Evolutionary conservation across 2,888 invertebrate genomes (phyloP), one percentile per base, ranked within the genome.

Genomic region (Isotomurus palustris): DNA sequence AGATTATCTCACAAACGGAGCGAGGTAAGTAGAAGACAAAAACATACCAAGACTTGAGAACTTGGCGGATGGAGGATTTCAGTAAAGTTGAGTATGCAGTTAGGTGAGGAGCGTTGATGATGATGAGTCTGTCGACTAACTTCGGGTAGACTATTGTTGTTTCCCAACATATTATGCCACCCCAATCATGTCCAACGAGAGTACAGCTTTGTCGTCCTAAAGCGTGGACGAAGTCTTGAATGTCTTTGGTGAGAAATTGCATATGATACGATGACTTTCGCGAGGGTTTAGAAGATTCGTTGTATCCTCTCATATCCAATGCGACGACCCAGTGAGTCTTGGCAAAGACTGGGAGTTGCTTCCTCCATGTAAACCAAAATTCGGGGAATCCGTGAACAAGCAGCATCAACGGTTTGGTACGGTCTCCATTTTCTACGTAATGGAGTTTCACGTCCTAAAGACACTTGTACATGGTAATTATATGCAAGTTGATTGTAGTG

Each of bases 361-460:
- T 78, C 54, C 86, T 76, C 86, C 86, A 87, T 0, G 84, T 83
- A 73, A 83, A 87, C 87, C 87, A 87, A 72, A 85, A 86, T 72
- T 87, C 87, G 0, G 87, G 87, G 71, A 84, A 87, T 12, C 87
- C 87, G 72, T 87, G 87, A 0, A 87, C 67, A 69, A 86, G 83
- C 41, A 87, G 63, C 81, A 87, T 82, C 55, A 87, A 74, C 0
- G 85, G 84, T 66, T 84, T 84, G 1, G 77, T 74, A 2, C 77
- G 74, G 67, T 83, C 80, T 0, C 86, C 86, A 61, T 80, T 82
- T 67, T 83, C 83, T 1, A 86, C 84, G 72, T 85, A 86, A 72
- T 86, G 86, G 3, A 85, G 72, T 70, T 79, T 81, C 38, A 82
- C 77, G 57, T 81, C 78, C 83, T 84, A 76, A 51, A 78, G 53